Percentiles rank a stretch among this genome's conserved stretches.
phyloP scores from a whole-genome alignment of 2,113 vertebrate species.

The Poecile atricapillus region DNA sequence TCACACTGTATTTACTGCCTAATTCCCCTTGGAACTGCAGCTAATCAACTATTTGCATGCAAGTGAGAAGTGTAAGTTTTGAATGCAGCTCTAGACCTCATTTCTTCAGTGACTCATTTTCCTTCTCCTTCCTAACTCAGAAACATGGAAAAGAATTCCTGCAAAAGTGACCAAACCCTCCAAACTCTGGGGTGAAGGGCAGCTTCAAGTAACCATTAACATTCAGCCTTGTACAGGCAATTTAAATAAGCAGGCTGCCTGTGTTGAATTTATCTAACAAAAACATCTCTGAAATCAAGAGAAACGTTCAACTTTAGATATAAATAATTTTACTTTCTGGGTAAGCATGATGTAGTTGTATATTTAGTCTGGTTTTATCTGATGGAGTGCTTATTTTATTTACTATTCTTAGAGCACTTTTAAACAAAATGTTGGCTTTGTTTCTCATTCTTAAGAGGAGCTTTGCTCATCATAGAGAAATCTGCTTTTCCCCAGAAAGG shows the following conservation, averaged over 20 bases:
- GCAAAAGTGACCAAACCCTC: neutral
- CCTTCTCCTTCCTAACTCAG: neutral
- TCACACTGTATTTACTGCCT: neutral
- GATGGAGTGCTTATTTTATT: slow-evolving; percentile 17
- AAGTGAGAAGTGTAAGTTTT: neutral
- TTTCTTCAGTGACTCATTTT: neutral
- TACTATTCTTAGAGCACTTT: neutral
- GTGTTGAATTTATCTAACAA: neutral
- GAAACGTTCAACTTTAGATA: neutral
- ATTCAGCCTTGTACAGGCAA: neutral
- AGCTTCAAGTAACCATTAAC: neutral
- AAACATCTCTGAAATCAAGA: slow-evolving; percentile 17
- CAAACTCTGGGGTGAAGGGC: neutral
- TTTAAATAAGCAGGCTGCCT: slow-evolving; percentile 14
- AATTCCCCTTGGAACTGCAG: neutral
- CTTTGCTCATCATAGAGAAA: neutral
- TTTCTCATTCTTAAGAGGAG: neutral
- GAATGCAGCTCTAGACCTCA: neutral
- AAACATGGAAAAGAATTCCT: neutral
- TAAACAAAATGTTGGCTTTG: slow-evolving; percentile 19
- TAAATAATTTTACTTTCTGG: slow-evolving; percentile 2
- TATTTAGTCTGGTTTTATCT: slow-evolving; percentile 33
- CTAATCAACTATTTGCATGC: neutral
- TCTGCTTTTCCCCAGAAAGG: neutral
- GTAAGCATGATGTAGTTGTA: neutral